Evolutionary conservation across 1,140 invertebrate species (phyloP).

Genomic region (Pseudomyrmex concolor): DNA sequence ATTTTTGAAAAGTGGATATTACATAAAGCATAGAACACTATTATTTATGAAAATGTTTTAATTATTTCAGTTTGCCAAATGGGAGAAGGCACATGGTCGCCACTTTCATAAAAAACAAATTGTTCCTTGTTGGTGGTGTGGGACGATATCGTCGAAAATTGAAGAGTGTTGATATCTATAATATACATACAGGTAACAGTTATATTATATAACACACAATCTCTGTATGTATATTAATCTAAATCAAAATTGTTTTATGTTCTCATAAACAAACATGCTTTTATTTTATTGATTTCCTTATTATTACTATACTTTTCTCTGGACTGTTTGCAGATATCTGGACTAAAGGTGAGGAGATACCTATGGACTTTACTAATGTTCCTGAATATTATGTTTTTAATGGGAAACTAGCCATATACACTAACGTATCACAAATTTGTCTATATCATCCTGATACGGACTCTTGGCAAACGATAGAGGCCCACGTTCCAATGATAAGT

Average conservation of each 20-base stretch:
- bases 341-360: conserved; percentile 40
- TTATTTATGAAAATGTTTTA: neutral
- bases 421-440: neutral
- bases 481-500: too few species aligned
- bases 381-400: conserved; percentile 66
- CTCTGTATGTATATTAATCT: neutral
- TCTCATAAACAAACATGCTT: too few species aligned
- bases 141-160: conserved; percentile 72
- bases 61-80: conserved; percentile 64
- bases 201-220: neutral
- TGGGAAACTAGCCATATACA: conserved; percentile 60
- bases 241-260: too few species aligned
- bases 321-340: conserved; percentile 59
- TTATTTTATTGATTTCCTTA: neutral
- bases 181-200: conserved; percentile 71
- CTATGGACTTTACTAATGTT: conserved; percentile 61
- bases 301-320: neutral
- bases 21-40: neutral
- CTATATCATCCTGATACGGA: conserved; percentile 18
- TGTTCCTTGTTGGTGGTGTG: conserved; percentile 73
- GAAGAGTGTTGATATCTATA: conserved; percentile 62
- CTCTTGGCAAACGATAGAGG: neutral
- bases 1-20: neutral
- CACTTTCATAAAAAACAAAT: conserved; percentile 69
- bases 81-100: conserved; percentile 74